These are phyloP conservation scores for Epicampocera succincta DNA, from an alignment of 2,888 invertebrate species.

Conservation along the genomic window DNA sequence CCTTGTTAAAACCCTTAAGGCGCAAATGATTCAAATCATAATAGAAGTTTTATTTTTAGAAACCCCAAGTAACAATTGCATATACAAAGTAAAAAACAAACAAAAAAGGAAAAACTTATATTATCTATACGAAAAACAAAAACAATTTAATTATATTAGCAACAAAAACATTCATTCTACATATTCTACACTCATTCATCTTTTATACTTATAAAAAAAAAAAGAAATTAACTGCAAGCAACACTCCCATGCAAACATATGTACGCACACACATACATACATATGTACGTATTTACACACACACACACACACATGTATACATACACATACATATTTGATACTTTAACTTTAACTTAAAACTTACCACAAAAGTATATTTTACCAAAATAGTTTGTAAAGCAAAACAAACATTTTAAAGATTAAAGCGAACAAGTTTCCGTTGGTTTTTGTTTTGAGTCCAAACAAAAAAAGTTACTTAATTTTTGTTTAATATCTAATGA, in stretches of 20 bases:
- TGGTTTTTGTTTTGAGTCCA: slow-evolving; percentile 64
- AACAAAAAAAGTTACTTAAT: slow-evolving; percentile 1
- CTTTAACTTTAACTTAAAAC: slow-evolving; percentile 56
- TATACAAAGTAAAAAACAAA: slow-evolving; percentile 37
- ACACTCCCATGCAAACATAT: slow-evolving; percentile 44
- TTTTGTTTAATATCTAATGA: slow-evolving; percentile 25
- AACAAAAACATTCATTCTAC: slow-evolving; percentile 46
- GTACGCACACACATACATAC: slow-evolving; percentile 7
- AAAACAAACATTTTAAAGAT: slow-evolving; percentile 28
- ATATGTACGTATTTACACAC: not conserved
- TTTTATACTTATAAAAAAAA: slow-evolving; percentile 41
- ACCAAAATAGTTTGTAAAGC: slow-evolving; percentile 51
- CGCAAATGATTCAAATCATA: slow-evolving; percentile 39
- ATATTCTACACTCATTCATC: slow-evolving; percentile 65
- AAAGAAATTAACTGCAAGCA: slow-evolving; percentile 39
- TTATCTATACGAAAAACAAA: slow-evolving; percentile 4
- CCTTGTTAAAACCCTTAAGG: slow-evolving; percentile 35
- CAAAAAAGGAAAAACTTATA: slow-evolving; percentile 14
- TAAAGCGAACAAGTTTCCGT: slow-evolving; percentile 60
- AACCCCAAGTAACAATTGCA: slow-evolving; percentile 62
- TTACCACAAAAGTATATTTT: slow-evolving; percentile 61
- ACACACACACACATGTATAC: too few species aligned
- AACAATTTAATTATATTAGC: slow-evolving; percentile 20
- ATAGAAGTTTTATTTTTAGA: slow-evolving; percentile 61
- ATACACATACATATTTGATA: slow-evolving; percentile 27